Percentiles rank a stretch among this genome's conserved stretches.
These are phyloP conservation scores for Chlorospingus flavigularis DNA, from an alignment of 2,797 vertebrate species.

Conservation along the genomic window DNA sequence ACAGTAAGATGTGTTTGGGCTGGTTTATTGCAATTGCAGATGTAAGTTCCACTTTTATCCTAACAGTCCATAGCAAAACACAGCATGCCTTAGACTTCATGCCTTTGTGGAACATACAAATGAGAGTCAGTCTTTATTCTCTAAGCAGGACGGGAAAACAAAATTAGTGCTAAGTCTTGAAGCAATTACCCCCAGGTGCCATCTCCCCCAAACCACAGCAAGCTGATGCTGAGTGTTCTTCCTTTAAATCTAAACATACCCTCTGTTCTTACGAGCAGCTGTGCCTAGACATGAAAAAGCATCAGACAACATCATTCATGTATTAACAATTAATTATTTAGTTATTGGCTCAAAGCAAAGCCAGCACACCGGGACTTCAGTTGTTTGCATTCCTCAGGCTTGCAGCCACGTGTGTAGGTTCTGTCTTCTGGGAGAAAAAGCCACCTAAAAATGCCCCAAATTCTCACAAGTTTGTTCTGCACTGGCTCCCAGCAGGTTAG, in stretches of 20 bases:
- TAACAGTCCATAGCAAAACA: background rate
- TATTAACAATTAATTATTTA: background rate
- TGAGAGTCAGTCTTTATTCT: background rate
- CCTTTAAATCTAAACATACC: background rate
- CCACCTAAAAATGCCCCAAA: accelerated
- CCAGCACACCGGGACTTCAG: accelerated
- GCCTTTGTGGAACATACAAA: background rate
- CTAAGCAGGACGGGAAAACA: conserved; percentile 12
- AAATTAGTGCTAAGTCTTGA: background rate
- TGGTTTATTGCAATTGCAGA: conserved; percentile 3
- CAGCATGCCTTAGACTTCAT: background rate
- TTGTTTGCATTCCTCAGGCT: background rate
- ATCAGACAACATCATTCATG: background rate
- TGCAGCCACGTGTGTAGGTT: accelerated
- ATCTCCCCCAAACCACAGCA: background rate
- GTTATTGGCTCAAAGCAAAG: background rate
- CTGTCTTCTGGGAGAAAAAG: background rate
- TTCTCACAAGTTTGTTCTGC: background rate
- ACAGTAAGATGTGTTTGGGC: background rate
- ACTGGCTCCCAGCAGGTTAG: background rate
- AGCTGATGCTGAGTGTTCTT: background rate
- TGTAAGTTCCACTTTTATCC: conserved; percentile 8
- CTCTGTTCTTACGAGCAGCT: background rate
- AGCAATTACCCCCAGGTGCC: background rate
- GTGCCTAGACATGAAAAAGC: background rate